Evolutionary conservation across 2,797 vertebrate genomes (phyloP).

Genomic region (Melopsittacus undulatus): DNA sequence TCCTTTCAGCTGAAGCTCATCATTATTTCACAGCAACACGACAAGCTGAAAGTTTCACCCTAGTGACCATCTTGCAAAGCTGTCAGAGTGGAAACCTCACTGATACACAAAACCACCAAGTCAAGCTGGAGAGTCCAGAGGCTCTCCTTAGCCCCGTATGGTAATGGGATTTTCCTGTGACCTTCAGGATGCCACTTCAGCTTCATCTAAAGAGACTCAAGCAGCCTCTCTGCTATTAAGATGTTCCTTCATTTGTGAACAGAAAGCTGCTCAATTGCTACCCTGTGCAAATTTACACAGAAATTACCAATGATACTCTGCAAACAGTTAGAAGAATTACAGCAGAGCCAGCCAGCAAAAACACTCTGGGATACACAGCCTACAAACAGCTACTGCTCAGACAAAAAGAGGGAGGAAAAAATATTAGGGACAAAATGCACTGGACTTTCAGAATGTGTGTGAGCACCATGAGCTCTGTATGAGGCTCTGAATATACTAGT

Average conservation of each 20-base stretch:
- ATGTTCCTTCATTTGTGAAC: conserved; percentile 70
- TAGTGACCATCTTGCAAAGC: background rate
- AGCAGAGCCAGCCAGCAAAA: conserved; percentile 16
- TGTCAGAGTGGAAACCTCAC: background rate
- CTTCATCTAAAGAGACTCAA: conserved; percentile 33
- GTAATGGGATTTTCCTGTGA: background rate
- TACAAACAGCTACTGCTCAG: background rate
- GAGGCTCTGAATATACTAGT: background rate
- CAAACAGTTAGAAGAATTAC: conserved; percentile 62
- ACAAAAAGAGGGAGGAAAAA: background rate
- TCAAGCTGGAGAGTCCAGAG: background rate
- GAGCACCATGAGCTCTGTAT: background rate
- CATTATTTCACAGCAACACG: background rate
- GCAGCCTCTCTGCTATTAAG: conserved; percentile 56
- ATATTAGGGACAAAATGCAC: background rate
- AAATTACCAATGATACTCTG: conserved; percentile 69
- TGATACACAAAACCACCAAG: background rate
- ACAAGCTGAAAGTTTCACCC: background rate
- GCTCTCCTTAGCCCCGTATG: background rate
- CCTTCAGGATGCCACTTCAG: conserved; percentile 47
- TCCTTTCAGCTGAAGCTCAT: background rate
- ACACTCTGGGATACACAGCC: background rate
- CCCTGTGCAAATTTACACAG: conserved; percentile 75
- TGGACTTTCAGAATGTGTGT: background rate
- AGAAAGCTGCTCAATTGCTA: conserved; percentile 72